phyloP scores from a whole-genome alignment of 2,113 vertebrate genomes.

The Ptychochromis oligacanthus region DNA sequence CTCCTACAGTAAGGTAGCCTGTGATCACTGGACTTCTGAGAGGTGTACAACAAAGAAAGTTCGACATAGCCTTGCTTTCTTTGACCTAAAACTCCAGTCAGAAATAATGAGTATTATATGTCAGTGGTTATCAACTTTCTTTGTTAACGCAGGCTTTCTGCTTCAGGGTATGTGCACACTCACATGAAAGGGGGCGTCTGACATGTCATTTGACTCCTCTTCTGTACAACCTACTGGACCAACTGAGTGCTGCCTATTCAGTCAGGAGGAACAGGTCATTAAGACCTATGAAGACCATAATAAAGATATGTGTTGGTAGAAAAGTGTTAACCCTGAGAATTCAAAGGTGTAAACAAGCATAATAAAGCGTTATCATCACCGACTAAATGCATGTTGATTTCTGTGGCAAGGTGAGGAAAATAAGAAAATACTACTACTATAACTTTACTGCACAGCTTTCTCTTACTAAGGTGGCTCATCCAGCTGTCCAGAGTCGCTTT shows the following conservation, averaged over 20 bases:
- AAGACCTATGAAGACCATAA: not conserved
- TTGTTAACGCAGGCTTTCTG: not conserved
- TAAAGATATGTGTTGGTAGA: not conserved
- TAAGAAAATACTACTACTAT: too few relatives aligned
- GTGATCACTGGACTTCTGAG: not conserved
- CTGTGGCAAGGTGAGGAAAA: not conserved
- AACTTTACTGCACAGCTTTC: not conserved
- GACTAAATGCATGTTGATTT: too few relatives aligned
- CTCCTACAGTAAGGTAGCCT: not conserved
- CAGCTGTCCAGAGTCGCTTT: not conserved
- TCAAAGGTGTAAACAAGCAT: too few relatives aligned
- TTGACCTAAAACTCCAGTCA: not conserved
- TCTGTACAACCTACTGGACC: not conserved
- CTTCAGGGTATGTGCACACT: not conserved
- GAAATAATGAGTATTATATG: not conserved
- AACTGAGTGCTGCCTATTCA: not conserved
- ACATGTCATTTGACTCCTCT: conserved; percentile 4
- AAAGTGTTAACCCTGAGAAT: too few relatives aligned
- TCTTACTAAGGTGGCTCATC: not conserved
- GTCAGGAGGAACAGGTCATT: not conserved
- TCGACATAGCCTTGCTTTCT: not conserved
- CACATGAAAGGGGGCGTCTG: not conserved
- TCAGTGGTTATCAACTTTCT: not conserved
- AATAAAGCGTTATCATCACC: too few relatives aligned
- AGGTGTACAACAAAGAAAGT: not conserved